Percentiles rank a stretch among this genome's conserved stretches.
Conservation (phyloP, 2,113 vertebrate genomes). For the Boulengeromyrus knoepffleri region DNA sequence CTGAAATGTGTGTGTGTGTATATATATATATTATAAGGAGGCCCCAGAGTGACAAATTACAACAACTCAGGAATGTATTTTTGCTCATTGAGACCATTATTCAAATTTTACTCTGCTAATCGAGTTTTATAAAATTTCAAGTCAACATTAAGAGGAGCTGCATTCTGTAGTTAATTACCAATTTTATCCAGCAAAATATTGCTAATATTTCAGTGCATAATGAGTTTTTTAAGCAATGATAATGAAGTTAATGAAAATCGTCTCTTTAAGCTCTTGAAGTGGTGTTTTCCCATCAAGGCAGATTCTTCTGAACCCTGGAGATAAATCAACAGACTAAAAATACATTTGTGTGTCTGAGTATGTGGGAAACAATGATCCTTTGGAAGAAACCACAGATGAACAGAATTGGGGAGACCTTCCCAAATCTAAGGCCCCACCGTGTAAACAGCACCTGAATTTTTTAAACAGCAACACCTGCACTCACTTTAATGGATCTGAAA, state of each 20-base stretch:
- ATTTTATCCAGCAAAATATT: neutral
- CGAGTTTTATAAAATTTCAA: neutral
- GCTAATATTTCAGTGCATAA: neutral
- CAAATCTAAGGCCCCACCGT: neutral
- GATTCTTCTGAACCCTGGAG: neutral
- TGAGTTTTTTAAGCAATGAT: neutral
- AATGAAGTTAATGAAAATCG: neutral
- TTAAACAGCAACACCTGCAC: constrained; percentile 2
- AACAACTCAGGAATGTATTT: neutral
- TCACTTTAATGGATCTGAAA: neutral
- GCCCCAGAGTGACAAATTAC: neutral
- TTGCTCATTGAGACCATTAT: neutral
- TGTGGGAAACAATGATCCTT: neutral
- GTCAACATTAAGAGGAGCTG: neutral
- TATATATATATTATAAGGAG: neutral
- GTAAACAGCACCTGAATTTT: neutral
- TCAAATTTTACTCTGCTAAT: neutral
- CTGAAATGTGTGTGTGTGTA: neutral
- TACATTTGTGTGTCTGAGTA: neutral
- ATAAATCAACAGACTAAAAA: neutral
- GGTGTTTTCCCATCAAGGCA: neutral
- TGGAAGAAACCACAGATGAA: neutral
- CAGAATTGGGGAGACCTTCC: neutral
- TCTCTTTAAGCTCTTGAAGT: neutral
- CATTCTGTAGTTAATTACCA: neutral